Conservation (phyloP, 2,113 vertebrate species). For the Porphyrio hochstetteri region DNA sequence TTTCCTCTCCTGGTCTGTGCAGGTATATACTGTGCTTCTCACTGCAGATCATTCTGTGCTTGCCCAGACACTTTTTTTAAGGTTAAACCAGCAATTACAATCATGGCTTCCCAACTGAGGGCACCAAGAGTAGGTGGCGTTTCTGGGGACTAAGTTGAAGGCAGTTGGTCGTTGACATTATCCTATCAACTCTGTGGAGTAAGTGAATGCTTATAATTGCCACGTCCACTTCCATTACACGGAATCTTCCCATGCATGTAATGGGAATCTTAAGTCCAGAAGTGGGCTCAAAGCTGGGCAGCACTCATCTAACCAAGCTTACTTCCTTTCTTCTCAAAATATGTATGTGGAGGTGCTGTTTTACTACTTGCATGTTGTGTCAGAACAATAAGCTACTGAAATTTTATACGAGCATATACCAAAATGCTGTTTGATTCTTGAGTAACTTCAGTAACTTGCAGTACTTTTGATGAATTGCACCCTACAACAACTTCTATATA, state of each 20-base stretch:
- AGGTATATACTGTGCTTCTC: neutral
- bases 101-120: neutral
- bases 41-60: neutral
- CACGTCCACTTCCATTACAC: neutral
- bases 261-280: neutral
- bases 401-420: neutral
- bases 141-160: neutral
- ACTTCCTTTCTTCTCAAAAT: neutral
- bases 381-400: neutral
- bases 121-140: neutral
- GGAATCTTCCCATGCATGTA: neutral
- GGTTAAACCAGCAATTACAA: neutral
- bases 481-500: neutral
- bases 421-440: neutral
- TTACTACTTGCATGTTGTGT: neutral
- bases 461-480: neutral
- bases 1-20: neutral
- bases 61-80: neutral
- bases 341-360: neutral
- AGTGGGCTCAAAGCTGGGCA: neutral
- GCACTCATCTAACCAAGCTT: slow-evolving; percentile 1
- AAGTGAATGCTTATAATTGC: neutral
- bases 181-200: neutral
- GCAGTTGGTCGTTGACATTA: neutral
- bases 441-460: neutral